Conservation (phyloP, 2,113 vertebrate species). For the Chelonoidis abingdonii region DNA sequence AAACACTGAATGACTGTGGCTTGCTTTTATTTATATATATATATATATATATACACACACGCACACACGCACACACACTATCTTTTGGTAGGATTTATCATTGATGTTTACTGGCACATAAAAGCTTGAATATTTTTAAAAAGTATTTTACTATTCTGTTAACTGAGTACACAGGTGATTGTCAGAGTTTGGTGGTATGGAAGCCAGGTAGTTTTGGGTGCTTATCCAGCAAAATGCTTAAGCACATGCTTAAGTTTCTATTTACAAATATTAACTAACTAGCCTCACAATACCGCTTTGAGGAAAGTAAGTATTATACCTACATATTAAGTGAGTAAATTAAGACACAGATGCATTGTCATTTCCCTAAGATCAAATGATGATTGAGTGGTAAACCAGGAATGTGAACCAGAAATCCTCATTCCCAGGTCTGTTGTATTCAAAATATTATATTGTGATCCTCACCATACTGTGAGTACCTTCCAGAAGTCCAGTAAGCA, state of each 20-base stretch:
- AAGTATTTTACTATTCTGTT: not conserved
- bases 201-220: not conserved
- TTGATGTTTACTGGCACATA: not conserved
- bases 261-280: not conserved
- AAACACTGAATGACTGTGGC: not conserved
- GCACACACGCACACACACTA: not conserved
- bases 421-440: not conserved
- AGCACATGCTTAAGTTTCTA: not conserved
- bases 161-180: not conserved
- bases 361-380: fast-evolving
- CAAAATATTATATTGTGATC: not conserved
- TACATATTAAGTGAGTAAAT: not conserved
- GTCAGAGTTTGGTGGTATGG: not conserved
- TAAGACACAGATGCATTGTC: not conserved
- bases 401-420: fast-evolving
- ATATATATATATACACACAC: not conserved
- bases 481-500: not conserved
- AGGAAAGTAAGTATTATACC: not conserved
- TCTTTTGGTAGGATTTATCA: not conserved
- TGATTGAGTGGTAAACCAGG: not conserved
- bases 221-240: not conserved
- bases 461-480: not conserved
- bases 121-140: not conserved
- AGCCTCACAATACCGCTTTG: not conserved
- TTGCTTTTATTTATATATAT: not conserved